A percentile compares a stretch with the other conserved stretches of the same genome.
phyloP scores from a whole-genome alignment of 2,797 vertebrate species.

The Eospalax fontanierii region DNA sequence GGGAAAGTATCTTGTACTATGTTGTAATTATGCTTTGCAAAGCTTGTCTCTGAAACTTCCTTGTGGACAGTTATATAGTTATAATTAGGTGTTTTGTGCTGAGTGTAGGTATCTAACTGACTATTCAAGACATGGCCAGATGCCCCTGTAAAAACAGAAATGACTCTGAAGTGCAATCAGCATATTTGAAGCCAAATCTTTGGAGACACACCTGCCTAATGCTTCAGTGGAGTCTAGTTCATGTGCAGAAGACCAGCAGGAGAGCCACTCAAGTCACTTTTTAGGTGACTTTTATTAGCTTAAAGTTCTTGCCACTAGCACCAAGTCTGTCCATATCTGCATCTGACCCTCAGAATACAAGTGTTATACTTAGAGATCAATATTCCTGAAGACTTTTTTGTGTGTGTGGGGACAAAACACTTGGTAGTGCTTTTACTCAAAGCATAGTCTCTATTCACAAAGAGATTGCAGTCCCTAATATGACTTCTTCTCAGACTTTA shows the following conservation, averaged over 20 bases:
- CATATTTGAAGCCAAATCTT: neutral
- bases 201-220: neutral
- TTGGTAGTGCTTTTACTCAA: neutral
- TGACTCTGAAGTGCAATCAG: neutral
- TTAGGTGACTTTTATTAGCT: neutral
- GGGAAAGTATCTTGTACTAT: neutral
- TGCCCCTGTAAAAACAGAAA: neutral
- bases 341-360: neutral
- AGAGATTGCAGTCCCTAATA: neutral
- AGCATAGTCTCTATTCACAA: neutral
- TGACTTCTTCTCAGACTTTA: conserved; percentile 18
- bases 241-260: neutral
- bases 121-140: neutral
- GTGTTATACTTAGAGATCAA: neutral
- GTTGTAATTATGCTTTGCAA: neutral
- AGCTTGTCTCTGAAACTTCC: neutral
- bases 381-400: neutral
- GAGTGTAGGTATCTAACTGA: conserved; percentile 10
- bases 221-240: neutral
- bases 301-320: neutral
- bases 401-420: neutral
- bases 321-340: neutral
- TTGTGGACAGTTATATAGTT: neutral
- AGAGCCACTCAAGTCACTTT: neutral
- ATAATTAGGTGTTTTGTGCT: conserved; percentile 12